Conservation (phyloP, 1,140 invertebrate species). For the Philaenus spumarius region DNA sequence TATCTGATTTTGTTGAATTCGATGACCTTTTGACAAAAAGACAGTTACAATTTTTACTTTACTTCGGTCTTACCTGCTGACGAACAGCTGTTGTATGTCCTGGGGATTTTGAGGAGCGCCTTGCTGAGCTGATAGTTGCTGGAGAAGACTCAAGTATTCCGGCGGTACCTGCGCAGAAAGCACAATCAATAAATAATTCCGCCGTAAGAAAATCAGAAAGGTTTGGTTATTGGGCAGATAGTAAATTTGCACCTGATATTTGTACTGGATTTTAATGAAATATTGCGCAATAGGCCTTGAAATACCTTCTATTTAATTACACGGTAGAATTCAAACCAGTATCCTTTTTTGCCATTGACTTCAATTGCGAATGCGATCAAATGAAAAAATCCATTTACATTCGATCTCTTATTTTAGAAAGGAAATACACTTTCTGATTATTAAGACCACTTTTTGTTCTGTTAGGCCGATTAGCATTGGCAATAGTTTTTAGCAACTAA, state of each 20-base stretch:
- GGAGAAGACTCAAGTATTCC: constrained; percentile 19
- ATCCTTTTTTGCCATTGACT: too few relatives aligned
- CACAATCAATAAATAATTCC: not conserved
- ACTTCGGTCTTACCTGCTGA: constrained; percentile 18
- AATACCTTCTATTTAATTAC: not conserved
- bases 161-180: constrained; percentile 7
- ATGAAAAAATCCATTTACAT: too few relatives aligned
- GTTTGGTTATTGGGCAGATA: not conserved
- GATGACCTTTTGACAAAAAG: too few relatives aligned
- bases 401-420: too few relatives aligned
- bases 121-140: constrained; percentile 15
- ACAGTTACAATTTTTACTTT: too few relatives aligned
- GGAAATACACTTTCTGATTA: too few relatives aligned
- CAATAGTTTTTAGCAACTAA: too few relatives aligned
- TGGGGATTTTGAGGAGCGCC: not conserved
- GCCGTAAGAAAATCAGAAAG: not conserved
- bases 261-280: not conserved
- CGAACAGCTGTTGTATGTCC: constrained; percentile 17
- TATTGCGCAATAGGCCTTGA: not conserved
- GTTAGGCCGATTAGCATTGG: too few relatives aligned
- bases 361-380: too few relatives aligned
- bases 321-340: too few relatives aligned
- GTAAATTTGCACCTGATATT: not conserved
- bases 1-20: too few relatives aligned
- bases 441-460: too few relatives aligned